A percentile compares a stretch with the other conserved stretches of the same genome.
Conservation (phyloP, 1,140 invertebrate genomes). For the Temnothorax curvispinosus region DNA sequence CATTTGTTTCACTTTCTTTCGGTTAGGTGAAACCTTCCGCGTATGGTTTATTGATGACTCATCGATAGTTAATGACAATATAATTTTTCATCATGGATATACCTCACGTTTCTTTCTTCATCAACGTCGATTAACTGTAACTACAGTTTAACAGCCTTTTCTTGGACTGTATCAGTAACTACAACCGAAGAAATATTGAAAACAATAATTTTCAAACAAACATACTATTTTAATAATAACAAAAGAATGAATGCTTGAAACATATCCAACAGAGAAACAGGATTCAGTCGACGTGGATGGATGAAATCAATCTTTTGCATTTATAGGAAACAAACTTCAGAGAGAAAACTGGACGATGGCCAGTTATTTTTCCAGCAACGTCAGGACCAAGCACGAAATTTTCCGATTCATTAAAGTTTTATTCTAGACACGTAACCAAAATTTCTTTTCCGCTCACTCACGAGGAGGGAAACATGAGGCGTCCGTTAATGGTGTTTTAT, state of each 20-base stretch:
- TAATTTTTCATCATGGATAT: background rate
- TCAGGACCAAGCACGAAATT: background rate
- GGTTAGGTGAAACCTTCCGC: background rate
- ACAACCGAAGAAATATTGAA: background rate
- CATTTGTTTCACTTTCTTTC: background rate
- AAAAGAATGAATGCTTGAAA: background rate
- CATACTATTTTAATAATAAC: background rate
- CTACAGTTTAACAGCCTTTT: background rate
- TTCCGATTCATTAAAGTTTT: background rate
- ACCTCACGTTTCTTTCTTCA: background rate
- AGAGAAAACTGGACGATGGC: background rate
- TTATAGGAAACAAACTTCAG: background rate
- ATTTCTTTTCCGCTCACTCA: background rate
- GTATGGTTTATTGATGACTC: background rate
- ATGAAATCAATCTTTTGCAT: background rate
- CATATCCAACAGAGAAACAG: background rate
- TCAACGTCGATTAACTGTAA: background rate
- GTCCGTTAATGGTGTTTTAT: constrained; percentile 17
- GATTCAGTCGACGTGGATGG: background rate
- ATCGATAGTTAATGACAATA: background rate
- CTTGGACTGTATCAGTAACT: background rate
- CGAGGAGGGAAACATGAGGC: background rate
- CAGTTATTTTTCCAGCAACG: background rate
- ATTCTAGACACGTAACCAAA: background rate
- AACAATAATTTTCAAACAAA: background rate